Base-by-base conservation (phyloP, 1,140 invertebrate species). In the Lineus longissimus region DNA sequence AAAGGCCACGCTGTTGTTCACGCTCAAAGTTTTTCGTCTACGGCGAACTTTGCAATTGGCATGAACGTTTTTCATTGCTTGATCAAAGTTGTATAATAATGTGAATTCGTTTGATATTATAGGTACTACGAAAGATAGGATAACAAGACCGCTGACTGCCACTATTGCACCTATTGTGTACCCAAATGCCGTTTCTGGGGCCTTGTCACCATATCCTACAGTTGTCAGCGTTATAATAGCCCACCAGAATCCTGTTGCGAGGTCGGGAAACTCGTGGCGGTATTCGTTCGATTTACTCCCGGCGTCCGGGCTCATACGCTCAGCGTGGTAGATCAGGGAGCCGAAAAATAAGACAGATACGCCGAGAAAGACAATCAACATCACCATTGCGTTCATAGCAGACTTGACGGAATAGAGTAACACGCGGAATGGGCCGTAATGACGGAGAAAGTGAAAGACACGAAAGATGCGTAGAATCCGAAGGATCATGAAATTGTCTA, bases 321-420 rank as follows among this genome's bases (percentile, higher is more conserved):
- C 96, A 55, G 96, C 96, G 82, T 98, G 98, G 81, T 98, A 99
- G 59, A 98, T 94, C 70, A 98, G 86, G 76, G 93, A 93, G 70
- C 95, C 94, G 82, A 98, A 98, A 78, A 98, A 95, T 63, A 98
- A 93, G 82, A 97, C 97, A 75, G 94, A 94, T 72, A 98, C 88
- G 65, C 97, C 90, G 70, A 98, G 87, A 87, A 98, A 97, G 86
- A 98, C 97, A 67, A 97, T 93, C 69, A 98, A 84, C 66, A 98
- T 86, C 22, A 77, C 59, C 31, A 82, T 64, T 61, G 81, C 79
- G 36, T 78, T 76, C 23, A 77, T 66, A 61, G 76, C 78, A 25
- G 76, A 75, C 61, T 77, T 78, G 27, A 82, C 55, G n/a, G 47
- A 51, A 62, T 78, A 77, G 0, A 80, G 72, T 56, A 80, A 68